phyloP scores from a whole-genome alignment of 2,113 vertebrate genomes.

The Clarias magur region DNA sequence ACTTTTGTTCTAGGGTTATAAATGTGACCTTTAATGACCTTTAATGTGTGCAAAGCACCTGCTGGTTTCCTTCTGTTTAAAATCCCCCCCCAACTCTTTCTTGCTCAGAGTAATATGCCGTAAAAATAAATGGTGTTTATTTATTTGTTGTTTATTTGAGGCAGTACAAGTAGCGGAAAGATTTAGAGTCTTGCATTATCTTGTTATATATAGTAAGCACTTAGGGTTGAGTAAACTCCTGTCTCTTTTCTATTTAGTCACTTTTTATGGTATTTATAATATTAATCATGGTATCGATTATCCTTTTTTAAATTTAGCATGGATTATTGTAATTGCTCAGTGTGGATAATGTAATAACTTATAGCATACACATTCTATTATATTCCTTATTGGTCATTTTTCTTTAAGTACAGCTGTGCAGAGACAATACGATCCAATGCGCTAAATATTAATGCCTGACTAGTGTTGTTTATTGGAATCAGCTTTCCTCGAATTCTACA shows the following conservation, averaged over 20 bases:
- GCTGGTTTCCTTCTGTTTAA: slow-evolving; percentile 19
- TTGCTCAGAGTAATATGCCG: neutral
- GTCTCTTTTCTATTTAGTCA: neutral
- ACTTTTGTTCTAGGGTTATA: slow-evolving; percentile 27
- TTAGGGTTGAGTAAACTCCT: no score
- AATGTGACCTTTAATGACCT: slow-evolving; percentile 19
- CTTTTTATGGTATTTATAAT: neutral
- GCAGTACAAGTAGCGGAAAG: neutral
- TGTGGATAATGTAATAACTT: neutral
- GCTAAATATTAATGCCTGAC: neutral
- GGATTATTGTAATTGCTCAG: neutral
- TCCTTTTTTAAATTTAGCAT: neutral
- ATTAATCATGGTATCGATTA: neutral
- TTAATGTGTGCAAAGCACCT: slow-evolving; percentile 38
- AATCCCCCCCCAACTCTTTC: neutral
- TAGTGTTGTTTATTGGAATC: neutral
- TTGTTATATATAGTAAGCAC: neutral
- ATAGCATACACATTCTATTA: neutral
- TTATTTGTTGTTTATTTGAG: neutral
- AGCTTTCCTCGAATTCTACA: neutral
- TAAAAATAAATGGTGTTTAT: no score
- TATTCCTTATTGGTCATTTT: neutral
- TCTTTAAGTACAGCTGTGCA: neutral
- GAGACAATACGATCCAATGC: neutral
- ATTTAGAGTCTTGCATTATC: neutral